A percentile compares a stretch with the other conserved stretches of the same genome.
These are phyloP conservation scores for Lagria hirta DNA, from an alignment of 2,888 invertebrate species.

Conservation along the genomic window DNA sequence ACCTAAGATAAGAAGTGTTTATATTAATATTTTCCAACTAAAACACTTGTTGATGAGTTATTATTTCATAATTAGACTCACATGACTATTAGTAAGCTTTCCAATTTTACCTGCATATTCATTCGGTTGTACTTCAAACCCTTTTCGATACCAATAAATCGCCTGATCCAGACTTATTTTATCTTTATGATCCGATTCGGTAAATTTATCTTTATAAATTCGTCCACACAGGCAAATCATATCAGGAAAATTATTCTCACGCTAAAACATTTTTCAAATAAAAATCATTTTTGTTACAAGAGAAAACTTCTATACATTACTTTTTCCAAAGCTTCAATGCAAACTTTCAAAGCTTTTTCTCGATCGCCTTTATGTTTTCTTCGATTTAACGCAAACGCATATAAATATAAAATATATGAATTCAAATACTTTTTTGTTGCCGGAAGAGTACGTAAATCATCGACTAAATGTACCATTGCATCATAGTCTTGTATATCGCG, in stretches of 20 bases:
- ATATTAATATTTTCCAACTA: too few relatives aligned
- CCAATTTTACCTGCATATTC: constrained; percentile 83
- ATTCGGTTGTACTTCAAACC: constrained; percentile 97
- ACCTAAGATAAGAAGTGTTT: constrained; percentile 51
- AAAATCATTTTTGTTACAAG: constrained; percentile 1
- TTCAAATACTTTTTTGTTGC: constrained; percentile 85
- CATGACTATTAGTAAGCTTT: not conserved
- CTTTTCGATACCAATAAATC: constrained; percentile 96
- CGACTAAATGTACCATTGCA: constrained; percentile 95
- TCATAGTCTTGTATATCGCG: constrained; percentile 94
- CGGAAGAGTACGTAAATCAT: constrained; percentile 88
- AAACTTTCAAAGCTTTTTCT: constrained; percentile 89
- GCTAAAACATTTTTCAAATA: constrained; percentile 54
- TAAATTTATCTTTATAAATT: constrained; percentile 96
- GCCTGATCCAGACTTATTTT: constrained; percentile 85
- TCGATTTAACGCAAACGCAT: constrained; percentile 96
- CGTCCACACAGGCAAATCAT: constrained; percentile 97
- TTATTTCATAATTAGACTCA: too few relatives aligned
- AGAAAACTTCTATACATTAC: constrained; percentile 31
- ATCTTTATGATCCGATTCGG: constrained; percentile 91
- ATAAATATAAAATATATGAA: constrained; percentile 88
- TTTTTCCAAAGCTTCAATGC: constrained; percentile 83
- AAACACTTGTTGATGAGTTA: too few relatives aligned
- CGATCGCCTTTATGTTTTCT: constrained; percentile 93
- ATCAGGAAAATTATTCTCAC: constrained; percentile 95